These are phyloP conservation scores for Microctonus hyperodae DNA, from an alignment of 2,888 invertebrate species.

Conservation along the genomic window DNA sequence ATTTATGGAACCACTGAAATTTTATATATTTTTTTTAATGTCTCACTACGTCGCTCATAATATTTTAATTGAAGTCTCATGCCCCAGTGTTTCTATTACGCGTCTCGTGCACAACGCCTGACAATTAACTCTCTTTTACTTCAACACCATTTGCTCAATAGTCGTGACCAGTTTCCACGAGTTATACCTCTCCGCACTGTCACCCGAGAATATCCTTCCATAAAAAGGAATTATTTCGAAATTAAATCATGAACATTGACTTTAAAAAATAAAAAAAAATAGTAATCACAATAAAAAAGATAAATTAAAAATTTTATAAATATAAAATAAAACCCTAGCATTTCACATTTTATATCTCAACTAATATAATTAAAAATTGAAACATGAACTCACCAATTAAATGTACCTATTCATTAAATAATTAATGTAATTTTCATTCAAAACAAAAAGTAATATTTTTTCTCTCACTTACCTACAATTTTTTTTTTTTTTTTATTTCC, in stretches of 20 bases:
- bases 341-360: background rate
- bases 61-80: conserved; percentile 53
- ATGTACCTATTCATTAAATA: background rate
- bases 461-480: background rate
- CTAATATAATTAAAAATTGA: background rate
- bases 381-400: background rate
- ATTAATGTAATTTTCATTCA: background rate
- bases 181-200: background rate
- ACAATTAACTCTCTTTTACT: conserved; percentile 25
- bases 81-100: background rate
- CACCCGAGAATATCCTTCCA: conserved; percentile 42
- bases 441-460: background rate
- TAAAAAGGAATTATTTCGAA: conserved; percentile 49
- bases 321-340: background rate
- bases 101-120: conserved; percentile 21
- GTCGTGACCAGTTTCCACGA: background rate
- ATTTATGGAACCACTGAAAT: conserved; percentile 10
- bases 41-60: conserved; percentile 41
- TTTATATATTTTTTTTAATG: conserved; percentile 22
- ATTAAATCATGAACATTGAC: conserved; percentile 33
- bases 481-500: background rate
- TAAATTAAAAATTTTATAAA: background rate
- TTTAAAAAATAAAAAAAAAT: background rate
- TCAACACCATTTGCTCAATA: background rate
- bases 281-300: background rate